Base-by-base conservation (phyloP, 2,888 invertebrate genomes). In the Cabera pusaria region DNA sequence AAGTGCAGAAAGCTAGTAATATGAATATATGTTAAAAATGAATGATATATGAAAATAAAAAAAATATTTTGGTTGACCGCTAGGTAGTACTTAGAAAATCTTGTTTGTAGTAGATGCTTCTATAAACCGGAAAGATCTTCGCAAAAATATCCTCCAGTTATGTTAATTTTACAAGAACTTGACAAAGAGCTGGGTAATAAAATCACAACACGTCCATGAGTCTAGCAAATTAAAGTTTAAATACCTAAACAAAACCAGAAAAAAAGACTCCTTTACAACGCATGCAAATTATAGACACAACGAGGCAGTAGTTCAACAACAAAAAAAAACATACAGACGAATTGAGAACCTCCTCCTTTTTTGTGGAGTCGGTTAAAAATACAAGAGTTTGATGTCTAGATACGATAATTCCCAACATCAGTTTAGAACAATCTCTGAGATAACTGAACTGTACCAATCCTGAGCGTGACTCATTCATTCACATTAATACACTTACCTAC, bases 391-490 rank as follows among this genome's bases (percentile, higher is more conserved):
- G 40, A 44, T 44, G 33, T 41, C 43, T 36, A 34, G 32, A 22
- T n/a, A n/a, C 17, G 28, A 29, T n/a, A n/a, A n/a, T 36, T 19
- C 37, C 27, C 31, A 35, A 29, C 26, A 14, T 19, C 11, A 18
- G 26, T 22, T 42, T 14, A 22, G n/a, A 42, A 32, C 35, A 22
- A 36, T 42, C 35, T 31, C 12, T 22, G 31, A 35, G 35, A 35
- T 35, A 40, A 35, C 70, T 74, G 68, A 75, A 80, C 73, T 64
- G 70, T 71, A 80, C 74, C 75, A 75, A 80, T 76, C 76, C 69
- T 68, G 70, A 61, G 56, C 59, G 65, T 83, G 85, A 84, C 68
- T 85, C 84, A 83, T 78, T 79, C 84, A 84, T 85, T 85, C 85
- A 83, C 66, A 72, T 72, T 73, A 75, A 65, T 60, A 62, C 65